These are phyloP conservation scores for Epirrita christyi DNA, from an alignment of 2,888 invertebrate genomes.

Conservation along the genomic window DNA sequence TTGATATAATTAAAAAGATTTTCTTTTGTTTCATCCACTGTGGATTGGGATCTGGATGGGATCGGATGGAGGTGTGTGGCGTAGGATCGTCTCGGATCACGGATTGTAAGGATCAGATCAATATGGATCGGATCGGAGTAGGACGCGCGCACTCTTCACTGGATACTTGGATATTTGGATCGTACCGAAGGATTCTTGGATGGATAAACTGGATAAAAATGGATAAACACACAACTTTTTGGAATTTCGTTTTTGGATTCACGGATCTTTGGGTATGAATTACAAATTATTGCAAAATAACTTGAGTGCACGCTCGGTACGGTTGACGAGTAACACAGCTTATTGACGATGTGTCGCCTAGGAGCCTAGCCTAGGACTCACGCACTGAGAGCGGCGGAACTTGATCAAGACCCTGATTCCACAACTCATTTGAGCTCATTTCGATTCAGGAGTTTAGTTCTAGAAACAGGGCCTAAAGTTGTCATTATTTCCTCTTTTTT, in stretches of 20 bases:
- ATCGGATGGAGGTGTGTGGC: constrained; percentile 43
- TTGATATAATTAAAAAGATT: constrained; percentile 72
- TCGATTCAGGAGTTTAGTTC: too few relatives aligned
- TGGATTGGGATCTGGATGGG: constrained; percentile 74
- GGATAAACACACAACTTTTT: constrained; percentile 26
- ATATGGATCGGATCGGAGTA: constrained; percentile 37
- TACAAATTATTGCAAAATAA: constrained; percentile 76
- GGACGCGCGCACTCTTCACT: constrained; percentile 43
- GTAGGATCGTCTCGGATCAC: constrained; percentile 37
- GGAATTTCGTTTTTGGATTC: constrained; percentile 52
- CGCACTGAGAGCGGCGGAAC: neutral
- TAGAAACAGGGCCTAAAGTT: too few relatives aligned
- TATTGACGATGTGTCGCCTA: constrained; percentile 7
- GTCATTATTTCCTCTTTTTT: too few relatives aligned
- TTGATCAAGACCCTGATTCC: too few relatives aligned
- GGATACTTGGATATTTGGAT: constrained; percentile 54
- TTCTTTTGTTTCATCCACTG: constrained; percentile 85
- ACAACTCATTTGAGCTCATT: too few relatives aligned
- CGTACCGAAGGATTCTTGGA: constrained; percentile 58
- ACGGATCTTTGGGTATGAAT: constrained; percentile 80
- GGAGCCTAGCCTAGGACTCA: too few relatives aligned
- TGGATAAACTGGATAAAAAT: constrained; percentile 47
- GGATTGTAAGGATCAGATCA: constrained; percentile 31
- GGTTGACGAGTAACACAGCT: constrained; percentile 66
- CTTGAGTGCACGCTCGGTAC: constrained; percentile 79